Evolutionary conservation across 2,888 invertebrate species (phyloP).

Genomic region (Philereme transversata): DNA sequence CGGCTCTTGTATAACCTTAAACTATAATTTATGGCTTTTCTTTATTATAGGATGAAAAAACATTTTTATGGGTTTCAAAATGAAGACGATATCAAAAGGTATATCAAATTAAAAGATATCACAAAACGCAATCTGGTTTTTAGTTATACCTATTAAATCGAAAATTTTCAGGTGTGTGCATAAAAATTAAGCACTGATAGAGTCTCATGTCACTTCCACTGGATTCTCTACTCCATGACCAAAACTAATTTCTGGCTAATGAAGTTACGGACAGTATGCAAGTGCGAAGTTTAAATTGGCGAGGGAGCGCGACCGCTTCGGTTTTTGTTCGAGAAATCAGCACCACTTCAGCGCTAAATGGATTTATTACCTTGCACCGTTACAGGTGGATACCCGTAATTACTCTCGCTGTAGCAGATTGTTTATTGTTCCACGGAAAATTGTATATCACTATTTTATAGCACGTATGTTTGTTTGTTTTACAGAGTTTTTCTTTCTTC

Average conservation of each 20-base stretch:
- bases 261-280: slow-evolving; percentile 64
- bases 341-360: slow-evolving; percentile 73
- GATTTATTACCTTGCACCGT: slow-evolving; percentile 72
- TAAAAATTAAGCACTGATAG: not conserved
- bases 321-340: slow-evolving; percentile 75
- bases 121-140: too few relatives aligned
- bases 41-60: too few relatives aligned
- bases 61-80: too few relatives aligned
- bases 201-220: slow-evolving; percentile 19
- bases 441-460: slow-evolving; percentile 38
- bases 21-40: too few relatives aligned
- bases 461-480: too few relatives aligned
- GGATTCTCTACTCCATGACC: slow-evolving; percentile 22
- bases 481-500: too few relatives aligned
- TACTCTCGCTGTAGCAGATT: slow-evolving; percentile 71
- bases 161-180: too few relatives aligned
- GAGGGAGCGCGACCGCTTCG: slow-evolving; percentile 58
- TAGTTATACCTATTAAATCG: too few relatives aligned
- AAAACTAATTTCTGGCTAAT: slow-evolving; percentile 63
- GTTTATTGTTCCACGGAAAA: slow-evolving; percentile 70
- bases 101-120: too few relatives aligned
- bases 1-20: too few relatives aligned
- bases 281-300: slow-evolving; percentile 73
- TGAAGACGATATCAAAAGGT: too few relatives aligned
- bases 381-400: slow-evolving; percentile 72